Evolutionary conservation across 2,113 vertebrate species (phyloP).

Genomic region (Cynopterus brachyotis): DNA sequence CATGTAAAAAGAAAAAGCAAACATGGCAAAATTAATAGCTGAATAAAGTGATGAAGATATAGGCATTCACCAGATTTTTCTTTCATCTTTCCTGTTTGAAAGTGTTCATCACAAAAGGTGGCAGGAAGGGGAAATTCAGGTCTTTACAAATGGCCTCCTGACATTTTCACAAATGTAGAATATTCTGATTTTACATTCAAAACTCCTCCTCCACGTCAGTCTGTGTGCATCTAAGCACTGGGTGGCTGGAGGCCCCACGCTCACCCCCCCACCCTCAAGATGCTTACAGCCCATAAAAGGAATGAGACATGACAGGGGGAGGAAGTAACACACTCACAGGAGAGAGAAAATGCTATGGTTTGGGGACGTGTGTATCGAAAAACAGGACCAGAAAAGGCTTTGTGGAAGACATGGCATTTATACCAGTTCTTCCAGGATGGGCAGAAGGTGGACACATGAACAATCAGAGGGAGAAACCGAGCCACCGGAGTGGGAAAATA

Average conservation of each 20-base stretch:
- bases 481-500: background rate
- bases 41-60: background rate
- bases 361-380: background rate
- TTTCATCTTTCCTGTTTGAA: background rate
- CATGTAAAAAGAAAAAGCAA: background rate
- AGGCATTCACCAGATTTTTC: background rate
- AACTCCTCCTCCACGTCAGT: rapidly evolving
- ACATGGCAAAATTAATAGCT: background rate
- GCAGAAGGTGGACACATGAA: too few species aligned
- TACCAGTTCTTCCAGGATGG: background rate
- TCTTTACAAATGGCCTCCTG: background rate
- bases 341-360: background rate
- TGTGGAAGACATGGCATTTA: too few species aligned
- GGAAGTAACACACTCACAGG: too few species aligned
- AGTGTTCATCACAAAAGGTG: background rate
- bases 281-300: background rate
- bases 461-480: background rate
- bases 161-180: background rate
- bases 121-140: background rate
- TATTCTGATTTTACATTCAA: background rate
- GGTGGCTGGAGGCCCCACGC: too few species aligned
- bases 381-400: background rate
- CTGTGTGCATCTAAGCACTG: rapidly evolving
- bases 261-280: background rate
- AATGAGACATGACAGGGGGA: background rate